Evolutionary conservation across 2,888 invertebrate species (phyloP).

Genomic region (Cosmopolites sordidus): DNA sequence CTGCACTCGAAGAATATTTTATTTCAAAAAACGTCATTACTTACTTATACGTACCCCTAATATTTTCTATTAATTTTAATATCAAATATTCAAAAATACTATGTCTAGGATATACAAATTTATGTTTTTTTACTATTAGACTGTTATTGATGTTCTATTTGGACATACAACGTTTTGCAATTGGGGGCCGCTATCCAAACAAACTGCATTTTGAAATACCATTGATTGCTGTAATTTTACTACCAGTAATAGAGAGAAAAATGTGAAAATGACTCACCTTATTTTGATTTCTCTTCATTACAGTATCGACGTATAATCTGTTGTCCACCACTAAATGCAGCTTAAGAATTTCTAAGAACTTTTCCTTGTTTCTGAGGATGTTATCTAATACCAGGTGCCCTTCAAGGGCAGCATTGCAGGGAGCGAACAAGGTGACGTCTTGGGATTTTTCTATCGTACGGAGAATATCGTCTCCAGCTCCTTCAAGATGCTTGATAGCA

Average conservation of each 20-base stretch:
- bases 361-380: constrained; percentile 64
- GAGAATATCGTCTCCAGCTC: constrained; percentile 68
- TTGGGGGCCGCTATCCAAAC: too few relatives aligned
- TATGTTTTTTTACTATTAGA: too few relatives aligned
- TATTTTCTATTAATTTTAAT: too few relatives aligned
- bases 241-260: too few relatives aligned
- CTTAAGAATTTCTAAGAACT: constrained; percentile 71
- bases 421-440: constrained; percentile 82
- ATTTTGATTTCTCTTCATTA: constrained; percentile 59
- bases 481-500: constrained; percentile 67
- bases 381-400: constrained; percentile 61
- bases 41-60: too few relatives aligned
- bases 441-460: constrained; percentile 64
- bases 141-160: too few relatives aligned
- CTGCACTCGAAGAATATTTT: too few relatives aligned
- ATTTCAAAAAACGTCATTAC: too few relatives aligned
- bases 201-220: too few relatives aligned
- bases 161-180: too few relatives aligned
- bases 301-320: constrained; percentile 69
- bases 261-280: constrained; percentile 29
- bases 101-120: too few relatives aligned
- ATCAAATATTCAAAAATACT: too few relatives aligned
- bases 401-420: constrained; percentile 83
- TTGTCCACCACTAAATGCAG: constrained; percentile 75
- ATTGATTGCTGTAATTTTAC: neutral